Evolutionary conservation across 2,888 invertebrate species (phyloP), one percentile per base, ranked within the genome.

Genomic region (Dione vanillae): DNA sequence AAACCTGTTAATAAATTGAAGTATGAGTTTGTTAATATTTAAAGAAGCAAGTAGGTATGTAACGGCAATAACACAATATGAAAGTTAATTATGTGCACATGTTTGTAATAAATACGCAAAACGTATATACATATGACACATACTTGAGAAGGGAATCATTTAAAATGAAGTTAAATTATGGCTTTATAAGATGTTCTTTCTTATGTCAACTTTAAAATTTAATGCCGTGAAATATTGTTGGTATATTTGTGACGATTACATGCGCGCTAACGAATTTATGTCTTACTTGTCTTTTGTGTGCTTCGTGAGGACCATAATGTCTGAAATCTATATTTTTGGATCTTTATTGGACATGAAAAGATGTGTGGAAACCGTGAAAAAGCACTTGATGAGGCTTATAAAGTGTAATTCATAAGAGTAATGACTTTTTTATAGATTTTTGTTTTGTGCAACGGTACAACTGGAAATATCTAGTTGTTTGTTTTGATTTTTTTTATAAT

Each of bases 161-260:
- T 85, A 86, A 86, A 85, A 86, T 83, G 81, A 80, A 78, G 80
- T 83, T 90, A 85, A 91, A 83, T 86, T 89, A 92, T 88, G 74
- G 81, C 89, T 87, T 84, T 90, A 91, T 89, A 90, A 88, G 89
- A 89, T 83, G 88, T 88, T 92, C 92, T 92, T 91, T 92, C 90
- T 88, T 87, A 87, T 88, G 91, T 93, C 93, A 92, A 92, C 92
- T 93, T 92, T 91, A 86, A 90, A 92, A 93, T 92, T 90, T 92
- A 93, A 85, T 81, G 85, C 82, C 75, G 87, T 92, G 87, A 92
- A 83, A 91, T 91, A 90, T 90, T 85, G 86, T 85, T 82, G 82
- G 85, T 85, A 85, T 88, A 88, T 88, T 87, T 83, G 82, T 86
- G 91, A 91, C 86, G 91, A 92, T 89, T 90, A 89, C 89, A 87